Evolutionary conservation across 2,113 vertebrate species (phyloP), one percentile per base, ranked within the genome.

Genomic region (Xiphorhynchus elegans): DNA sequence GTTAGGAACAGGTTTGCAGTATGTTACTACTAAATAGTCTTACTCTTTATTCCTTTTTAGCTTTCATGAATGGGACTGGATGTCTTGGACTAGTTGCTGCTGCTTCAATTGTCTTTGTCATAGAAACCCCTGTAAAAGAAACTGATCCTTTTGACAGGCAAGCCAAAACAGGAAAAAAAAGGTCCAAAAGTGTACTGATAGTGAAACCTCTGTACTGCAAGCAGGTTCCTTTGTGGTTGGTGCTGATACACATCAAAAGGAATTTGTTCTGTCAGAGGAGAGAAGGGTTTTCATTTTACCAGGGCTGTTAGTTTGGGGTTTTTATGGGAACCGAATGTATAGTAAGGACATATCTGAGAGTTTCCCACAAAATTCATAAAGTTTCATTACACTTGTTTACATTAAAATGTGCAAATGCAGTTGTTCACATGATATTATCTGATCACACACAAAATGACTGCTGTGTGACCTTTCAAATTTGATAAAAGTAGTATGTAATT

Each of bases 341-440:
- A 15, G n/a, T 63, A 85, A 83, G 42, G 59, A 76, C 87, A 55
- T 94, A 83, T n/a, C 67, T 97, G 19, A 42, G 50, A 74, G 31
- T 84, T 94, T 98, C 95, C 90, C 89, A 84, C 84, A 95, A 93
- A 79, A 81, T 93, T 90, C 19, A 64, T 88, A 31, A 95, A 96
- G 44, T 95, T 84, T 87, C 37, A 93, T 91, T 91, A 93, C 12
- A 50, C 14, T 73, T 96, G 84, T 96, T 97, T 97, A 94, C 69
- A 40, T 88, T 87, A 92, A 94, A 76, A 96, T 94, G 68, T 89
- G 58, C 50, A 79, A 33, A 73, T 88, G 69, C 94, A 88, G 84
- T 90, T 78, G 46, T 94, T 97, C 97, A 85, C 75, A 89, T 93
- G 90, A 89, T 82, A 66, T 88, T 89, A 24, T 84, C 84, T 95